Evolutionary conservation across 64 coral and sea anemone species (phyloP), one percentile per base, ranked within the genome.

Genomic region (Stylophora pistillata): DNA sequence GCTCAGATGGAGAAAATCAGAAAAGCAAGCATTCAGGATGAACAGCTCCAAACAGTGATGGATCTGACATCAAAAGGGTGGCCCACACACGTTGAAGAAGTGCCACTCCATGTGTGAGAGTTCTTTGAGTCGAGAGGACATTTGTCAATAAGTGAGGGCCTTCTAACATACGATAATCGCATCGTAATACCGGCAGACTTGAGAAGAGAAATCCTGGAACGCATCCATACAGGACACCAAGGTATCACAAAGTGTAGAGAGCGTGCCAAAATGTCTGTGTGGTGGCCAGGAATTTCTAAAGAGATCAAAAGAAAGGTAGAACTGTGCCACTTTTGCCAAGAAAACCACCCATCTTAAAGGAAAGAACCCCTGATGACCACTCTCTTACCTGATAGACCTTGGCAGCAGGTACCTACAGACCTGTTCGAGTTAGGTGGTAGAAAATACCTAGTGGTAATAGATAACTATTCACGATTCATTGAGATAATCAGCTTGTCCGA

Each of bases 251-350:
- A 81, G 87, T 88, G 85, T 21, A 18, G 77, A 21, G 75, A 30
- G 29, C 30, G 70, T 52, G 91, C 91, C 54, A 87, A 68, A 10
- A 16, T 74, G 56, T 81, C 91, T 18, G 91, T 93, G 13, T 93
- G 91, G 76, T 93, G 86, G 91, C 91, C 91, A 30, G 91, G 77
- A 13, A 58, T 88, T 54, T 63, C 28, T 20, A 81, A 76, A 20
- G 62, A 93, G 54, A 61, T 88, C 21, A 55, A 93, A 30, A 55
- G 25, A 81, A 55, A 80, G 68, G 79, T 81, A 13, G 41, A 72
- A 29, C 61, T 31, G 15, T 88, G 76, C 60, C 20, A 57, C 11
- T 54, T 69, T 18, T 93, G 76, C 61, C 76, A 85, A 30, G 53
- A 86, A 68, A 61, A 60, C 53, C 28, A 87, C 81, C 27, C 62